phyloP scores from a whole-genome alignment of 2,113 vertebrate species.

The Opisthocomus hoazin region DNA sequence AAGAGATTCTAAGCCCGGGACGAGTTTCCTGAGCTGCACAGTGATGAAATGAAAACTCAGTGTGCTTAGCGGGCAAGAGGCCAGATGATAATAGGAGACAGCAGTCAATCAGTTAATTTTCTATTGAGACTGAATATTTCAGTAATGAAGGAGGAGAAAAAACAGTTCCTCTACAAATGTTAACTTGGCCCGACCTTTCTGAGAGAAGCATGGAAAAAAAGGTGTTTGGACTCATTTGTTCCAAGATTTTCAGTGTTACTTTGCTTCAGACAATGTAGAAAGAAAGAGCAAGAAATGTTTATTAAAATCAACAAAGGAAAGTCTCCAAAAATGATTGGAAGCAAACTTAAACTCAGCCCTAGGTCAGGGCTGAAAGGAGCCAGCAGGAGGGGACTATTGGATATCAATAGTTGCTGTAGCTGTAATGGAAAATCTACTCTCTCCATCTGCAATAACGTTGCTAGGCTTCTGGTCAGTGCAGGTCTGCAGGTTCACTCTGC shows the following conservation, averaged over 20 bases:
- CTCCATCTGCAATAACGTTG: neutral
- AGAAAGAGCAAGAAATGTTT: neutral
- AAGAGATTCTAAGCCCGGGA: slow-evolving; percentile 2
- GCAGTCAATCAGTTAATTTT: neutral
- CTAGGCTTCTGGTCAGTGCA: neutral
- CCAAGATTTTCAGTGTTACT: neutral
- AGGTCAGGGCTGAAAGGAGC: neutral
- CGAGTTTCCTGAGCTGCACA: neutral
- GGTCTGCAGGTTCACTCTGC: neutral
- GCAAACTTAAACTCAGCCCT: neutral
- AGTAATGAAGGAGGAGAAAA: neutral
- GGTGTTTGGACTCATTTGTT: neutral
- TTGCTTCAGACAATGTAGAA: neutral
- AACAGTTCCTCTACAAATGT: slow-evolving; percentile 2
- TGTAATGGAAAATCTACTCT: neutral
- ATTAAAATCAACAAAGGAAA: neutral
- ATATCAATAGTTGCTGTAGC: neutral
- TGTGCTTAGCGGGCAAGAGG: neutral
- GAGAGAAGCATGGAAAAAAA: neutral
- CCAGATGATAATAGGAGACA: neutral
- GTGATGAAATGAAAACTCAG: neutral
- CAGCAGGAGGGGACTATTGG: neutral
- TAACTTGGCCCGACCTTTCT: neutral
- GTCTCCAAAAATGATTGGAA: neutral
- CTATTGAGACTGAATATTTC: neutral